Base-by-base conservation (phyloP, 1,140 invertebrate species). In the Drosophila chauvacae region DNA sequence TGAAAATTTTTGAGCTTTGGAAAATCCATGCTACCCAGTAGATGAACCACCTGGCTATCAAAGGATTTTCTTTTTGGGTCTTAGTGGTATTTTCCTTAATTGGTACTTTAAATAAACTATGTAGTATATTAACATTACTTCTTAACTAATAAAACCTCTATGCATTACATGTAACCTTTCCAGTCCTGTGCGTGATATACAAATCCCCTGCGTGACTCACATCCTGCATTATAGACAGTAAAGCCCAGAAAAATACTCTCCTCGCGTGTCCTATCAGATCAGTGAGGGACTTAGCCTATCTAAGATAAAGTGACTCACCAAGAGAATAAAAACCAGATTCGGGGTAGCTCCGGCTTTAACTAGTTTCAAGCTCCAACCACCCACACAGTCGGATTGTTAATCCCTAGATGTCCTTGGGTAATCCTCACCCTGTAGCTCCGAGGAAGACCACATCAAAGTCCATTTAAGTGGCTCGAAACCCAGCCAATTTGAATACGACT, bases 401-500 rank as follows among this genome's bases (percentile, higher is more conserved):
- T 59, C 69, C 37, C 11, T 39, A 51, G 45, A 68, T 80, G 66
- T 68, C 80, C 62, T 62, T 23, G 47, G 68, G 68, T 78, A 82
- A 61, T 51, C 58, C 63, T 26, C 26, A 20, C 28, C 51, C 50
- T 56, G 7, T 26, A 37, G 48, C 35, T 64, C 35, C 18, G 23
- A 42, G 35, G 45, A 72, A 71, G 47, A 72, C 68, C 65, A 87
- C 84, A 80, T 84, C 84, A 87, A 87, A 88, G 84, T 81, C 47
- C 60, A 48, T 59, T 75, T 57, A 47, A 71, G 66, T 75, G 72
- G 61, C 62, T 84, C 30, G 66, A 78, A 69, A 50, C 50, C 65
- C 58, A 68, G 80, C 59, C 81, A 84, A 88, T 87, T 88, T 80
- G 73, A 87, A 82, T 87, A 69, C 63, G 41, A 50, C 63, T 56